A percentile compares a stretch with the other conserved stretches of the same genome.
phyloP scores from a whole-genome alignment of 2,888 invertebrate species.

The Dendrolimus pini region DNA sequence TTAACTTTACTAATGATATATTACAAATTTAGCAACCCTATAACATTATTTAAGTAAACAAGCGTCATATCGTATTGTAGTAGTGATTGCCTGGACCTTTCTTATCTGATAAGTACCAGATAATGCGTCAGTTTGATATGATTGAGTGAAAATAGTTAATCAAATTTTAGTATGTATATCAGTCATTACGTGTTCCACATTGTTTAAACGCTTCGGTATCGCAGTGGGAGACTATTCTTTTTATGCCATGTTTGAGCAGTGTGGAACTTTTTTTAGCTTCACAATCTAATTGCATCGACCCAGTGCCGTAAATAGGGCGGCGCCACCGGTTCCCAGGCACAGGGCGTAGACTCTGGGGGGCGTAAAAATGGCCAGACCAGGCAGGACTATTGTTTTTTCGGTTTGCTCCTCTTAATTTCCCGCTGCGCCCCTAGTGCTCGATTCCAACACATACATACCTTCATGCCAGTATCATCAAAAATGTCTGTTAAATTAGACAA shows the following conservation, averaged over 20 bases:
- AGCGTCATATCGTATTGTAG: neutral
- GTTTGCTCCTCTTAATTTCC: too few relatives aligned
- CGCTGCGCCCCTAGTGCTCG: too few relatives aligned
- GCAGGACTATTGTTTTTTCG: too few relatives aligned
- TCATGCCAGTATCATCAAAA: too few relatives aligned
- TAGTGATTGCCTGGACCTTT: neutral
- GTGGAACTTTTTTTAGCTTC: constrained; percentile 21
- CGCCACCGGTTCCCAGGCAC: too few relatives aligned
- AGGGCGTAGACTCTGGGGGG: too few relatives aligned
- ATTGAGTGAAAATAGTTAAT: neutral
- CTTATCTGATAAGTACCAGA: neutral
- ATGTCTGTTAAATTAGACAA: too few relatives aligned
- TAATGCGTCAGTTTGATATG: neutral
- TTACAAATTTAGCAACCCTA: neutral
- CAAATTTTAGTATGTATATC: neutral
- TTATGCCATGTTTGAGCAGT: constrained; percentile 21
- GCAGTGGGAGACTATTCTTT: constrained; percentile 41
- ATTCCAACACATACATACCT: too few relatives aligned
- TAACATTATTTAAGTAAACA: neutral
- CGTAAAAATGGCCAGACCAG: too few relatives aligned
- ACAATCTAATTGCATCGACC: too few relatives aligned
- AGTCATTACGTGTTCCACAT: constrained; percentile 31
- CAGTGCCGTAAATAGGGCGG: too few relatives aligned
- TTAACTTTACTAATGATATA: too few relatives aligned
- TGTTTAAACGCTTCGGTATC: constrained; percentile 37